Base-by-base conservation (phyloP, 1,140 invertebrate species). In the Aplysia californica region DNA sequence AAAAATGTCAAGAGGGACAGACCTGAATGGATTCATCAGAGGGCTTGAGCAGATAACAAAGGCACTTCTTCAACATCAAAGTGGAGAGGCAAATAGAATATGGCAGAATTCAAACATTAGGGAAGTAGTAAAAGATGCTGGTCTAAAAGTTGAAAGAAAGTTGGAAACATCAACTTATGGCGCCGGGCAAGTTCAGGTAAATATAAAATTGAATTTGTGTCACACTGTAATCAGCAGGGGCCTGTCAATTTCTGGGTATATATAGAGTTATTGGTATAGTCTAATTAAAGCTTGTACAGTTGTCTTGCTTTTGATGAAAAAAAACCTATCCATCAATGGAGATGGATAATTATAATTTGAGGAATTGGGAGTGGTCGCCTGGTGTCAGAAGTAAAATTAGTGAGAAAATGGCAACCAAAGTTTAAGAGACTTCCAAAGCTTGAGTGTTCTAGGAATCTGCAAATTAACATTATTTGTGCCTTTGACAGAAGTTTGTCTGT, bases 21-120 rank as follows among this genome's bases (percentile, higher is more conserved):
- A 88, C 72, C 50, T 88, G 10, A 67, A 78, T 21, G 86, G 84
- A 6, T 77, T 89, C 56, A 20, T 87, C 23, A 76, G 82, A 65
- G 87, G 88, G 2, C 61, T 88, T 23, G 82, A 84, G 59, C 74
- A 77, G 39, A 85, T 88, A 39, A 73, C 80, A 2, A 80, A 81
- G 35, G 85, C 87, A 6, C 15, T 87, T n/a, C 38, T 79, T 18
- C 79, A 84, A 35, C 80, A 82, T 36, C 82, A 86, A 67, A 75
- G 80, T n/a, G 77, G 66, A 39, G 84, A 88, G 50, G 38, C 78
- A 0, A 68, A 76, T 64, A 76, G 77, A 10, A 76, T 31, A 3
- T 88, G 86, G 87, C 71, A 79, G 3, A 88, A 89, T 73, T 87
- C 86, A 15, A 87, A 84, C 78, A 5, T 88, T 3, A 82, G 80